Conservation (phyloP, 2,888 invertebrate genomes). For the Morpho achilles region DNA sequence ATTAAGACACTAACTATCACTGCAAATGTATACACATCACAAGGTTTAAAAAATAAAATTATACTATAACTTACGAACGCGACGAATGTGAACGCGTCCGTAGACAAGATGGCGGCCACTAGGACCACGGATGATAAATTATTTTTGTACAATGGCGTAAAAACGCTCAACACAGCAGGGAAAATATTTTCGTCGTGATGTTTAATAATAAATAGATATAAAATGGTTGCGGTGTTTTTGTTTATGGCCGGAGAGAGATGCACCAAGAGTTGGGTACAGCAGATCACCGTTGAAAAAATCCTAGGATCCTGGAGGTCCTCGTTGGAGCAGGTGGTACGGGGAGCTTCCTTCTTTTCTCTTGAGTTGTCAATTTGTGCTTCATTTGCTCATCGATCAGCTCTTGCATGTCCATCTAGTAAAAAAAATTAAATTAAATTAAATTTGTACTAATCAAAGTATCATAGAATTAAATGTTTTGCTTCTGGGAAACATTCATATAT, state of each 20-base stretch:
- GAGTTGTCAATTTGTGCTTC: conserved; percentile 87
- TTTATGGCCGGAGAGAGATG: conserved; percentile 47
- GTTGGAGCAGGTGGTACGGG: conserved; percentile 61
- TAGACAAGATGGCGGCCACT: conserved; percentile 49
- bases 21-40: conserved; percentile 62
- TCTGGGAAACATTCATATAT: too few species aligned
- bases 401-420: conserved; percentile 93
- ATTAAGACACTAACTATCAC: conserved; percentile 63
- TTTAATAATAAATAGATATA: conserved; percentile 50
- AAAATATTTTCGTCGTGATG: conserved; percentile 44
- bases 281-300: conserved; percentile 78
- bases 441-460: too few species aligned
- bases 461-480: too few species aligned
- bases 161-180: conserved; percentile 42
- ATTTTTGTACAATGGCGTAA: conserved; percentile 46
- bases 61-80: conserved; percentile 46
- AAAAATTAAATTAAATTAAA: too few species aligned
- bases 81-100: conserved; percentile 39
- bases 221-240: conserved; percentile 47
- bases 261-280: conserved; percentile 50
- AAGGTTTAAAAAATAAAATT: conserved; percentile 57
- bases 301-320: conserved; percentile 59
- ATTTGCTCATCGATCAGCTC: conserved; percentile 94
- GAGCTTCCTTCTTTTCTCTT: conserved; percentile 76
- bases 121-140: conserved; percentile 37